A percentile compares a stretch with the other conserved stretches of the same genome.
Conservation (phyloP, 1,140 invertebrate species). For the Orius insidiosus region DNA sequence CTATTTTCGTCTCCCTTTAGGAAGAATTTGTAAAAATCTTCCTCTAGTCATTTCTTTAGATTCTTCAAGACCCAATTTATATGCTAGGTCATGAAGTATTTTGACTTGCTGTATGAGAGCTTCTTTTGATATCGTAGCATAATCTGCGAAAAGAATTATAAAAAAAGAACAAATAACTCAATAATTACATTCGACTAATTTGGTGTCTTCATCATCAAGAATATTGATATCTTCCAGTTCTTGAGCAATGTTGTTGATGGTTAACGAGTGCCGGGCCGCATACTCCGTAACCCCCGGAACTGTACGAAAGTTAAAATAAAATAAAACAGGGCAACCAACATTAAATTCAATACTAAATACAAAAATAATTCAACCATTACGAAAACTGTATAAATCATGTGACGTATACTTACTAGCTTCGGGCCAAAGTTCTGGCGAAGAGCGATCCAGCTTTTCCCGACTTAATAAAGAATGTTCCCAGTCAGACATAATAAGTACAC, state of each 20-base stretch:
- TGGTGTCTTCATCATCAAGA: slow-evolving; percentile 27
- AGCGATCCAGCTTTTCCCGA: slow-evolving; percentile 72
- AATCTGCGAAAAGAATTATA: slow-evolving; percentile 16
- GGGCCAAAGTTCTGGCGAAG: slow-evolving; percentile 85
- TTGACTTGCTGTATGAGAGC: slow-evolving; percentile 80
- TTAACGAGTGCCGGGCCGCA: slow-evolving; percentile 27
- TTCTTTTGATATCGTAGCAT: slow-evolving; percentile 40
- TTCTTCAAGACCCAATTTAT: slow-evolving; percentile 83
- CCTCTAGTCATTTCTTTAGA: slow-evolving; percentile 91
- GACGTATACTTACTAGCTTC: slow-evolving; percentile 59
- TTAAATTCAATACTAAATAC: slow-evolving; percentile 7
- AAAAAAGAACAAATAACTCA: background rate
- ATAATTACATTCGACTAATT: slow-evolving; percentile 27
- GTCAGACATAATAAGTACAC: slow-evolving; percentile 21
- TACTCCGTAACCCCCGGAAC: slow-evolving; percentile 33
- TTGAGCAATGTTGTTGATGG: slow-evolving; percentile 21
- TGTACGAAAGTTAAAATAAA: slow-evolving; percentile 21
- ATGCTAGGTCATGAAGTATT: slow-evolving; percentile 80
- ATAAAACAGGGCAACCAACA: background rate
- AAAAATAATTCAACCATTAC: background rate
- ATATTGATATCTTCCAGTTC: slow-evolving; percentile 23
- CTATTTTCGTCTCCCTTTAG: slow-evolving; percentile 13
- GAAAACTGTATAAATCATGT: slow-evolving; percentile 4
- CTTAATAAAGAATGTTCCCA: slow-evolving; percentile 56
- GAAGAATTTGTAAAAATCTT: slow-evolving; percentile 72